phyloP scores from a whole-genome alignment of 2,113 vertebrate genomes.

The Genyomyrus donnyi region DNA sequence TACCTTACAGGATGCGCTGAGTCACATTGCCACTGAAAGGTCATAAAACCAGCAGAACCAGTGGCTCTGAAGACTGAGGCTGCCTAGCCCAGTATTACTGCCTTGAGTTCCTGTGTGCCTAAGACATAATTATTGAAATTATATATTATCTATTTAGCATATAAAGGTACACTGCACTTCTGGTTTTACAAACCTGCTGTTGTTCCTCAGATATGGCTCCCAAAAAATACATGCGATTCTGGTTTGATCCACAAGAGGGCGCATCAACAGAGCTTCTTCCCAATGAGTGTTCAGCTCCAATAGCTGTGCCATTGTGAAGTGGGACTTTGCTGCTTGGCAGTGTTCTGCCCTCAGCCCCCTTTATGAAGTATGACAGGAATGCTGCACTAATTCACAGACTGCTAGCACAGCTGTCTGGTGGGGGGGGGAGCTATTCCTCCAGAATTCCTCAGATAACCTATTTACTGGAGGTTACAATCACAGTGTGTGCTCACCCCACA shows the following conservation, averaged over 20 bases:
- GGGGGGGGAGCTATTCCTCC: not conserved
- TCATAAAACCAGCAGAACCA: not conserved
- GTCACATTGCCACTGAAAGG: not conserved
- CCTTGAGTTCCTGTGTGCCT: not conserved
- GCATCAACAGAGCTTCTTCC: not conserved
- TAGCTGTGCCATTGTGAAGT: not conserved
- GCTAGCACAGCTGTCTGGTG: conserved; percentile 2
- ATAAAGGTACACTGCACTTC: not conserved
- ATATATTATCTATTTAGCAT: not conserved
- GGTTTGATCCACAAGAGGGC: not conserved
- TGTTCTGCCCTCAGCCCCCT: conserved; percentile 14
- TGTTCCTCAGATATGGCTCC: not conserved
- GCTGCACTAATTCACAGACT: conserved; percentile 17
- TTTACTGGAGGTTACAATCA: conserved; percentile 11
- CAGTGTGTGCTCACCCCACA: not conserved
- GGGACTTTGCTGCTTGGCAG: not conserved
- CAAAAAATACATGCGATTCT: not conserved
- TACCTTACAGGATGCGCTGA: not conserved
- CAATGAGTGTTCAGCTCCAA: not conserved
- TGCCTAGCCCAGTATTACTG: not conserved
- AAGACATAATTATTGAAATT: not conserved
- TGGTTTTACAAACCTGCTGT: not conserved
- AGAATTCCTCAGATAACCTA: conserved; percentile 37
- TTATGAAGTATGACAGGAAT: conserved; percentile 36
- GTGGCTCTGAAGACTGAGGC: not conserved